Evolutionary conservation across 2,113 vertebrate genomes (phyloP), one percentile per base, ranked within the genome.

Genomic region (Triplophysa tibetana): DNA sequence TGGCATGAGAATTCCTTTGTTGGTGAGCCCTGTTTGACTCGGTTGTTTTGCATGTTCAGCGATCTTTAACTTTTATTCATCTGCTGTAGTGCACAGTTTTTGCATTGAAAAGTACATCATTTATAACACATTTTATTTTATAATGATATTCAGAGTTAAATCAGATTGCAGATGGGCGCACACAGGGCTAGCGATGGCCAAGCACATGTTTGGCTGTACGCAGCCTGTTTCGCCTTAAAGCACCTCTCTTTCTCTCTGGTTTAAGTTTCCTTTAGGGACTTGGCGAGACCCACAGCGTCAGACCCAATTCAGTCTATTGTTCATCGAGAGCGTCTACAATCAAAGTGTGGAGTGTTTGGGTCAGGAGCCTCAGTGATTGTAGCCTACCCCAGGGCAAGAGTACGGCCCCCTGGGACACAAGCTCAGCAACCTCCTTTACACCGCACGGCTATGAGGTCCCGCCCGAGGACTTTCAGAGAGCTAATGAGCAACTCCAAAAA

Each of bases 331-430:
- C 65, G 77, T 80, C 83, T 62, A 50, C 74, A 85, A 83, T 85
- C 79, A 85, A 84, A 84, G 84, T 82, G 86, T 82, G 78, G 80
- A 84, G 84, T 84, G 82, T 85, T 87, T 85, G 82, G 82, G 82
- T 84, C 86, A 84, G 84, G 80, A 84, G 72, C 45, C 60, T n/a
- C 77, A 78, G 77, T 68, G 80, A 85, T 80, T 83, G 73, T 68
- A 70, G 41, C 69, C 68, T 83, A 81, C 77, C 79, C 77, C 43
- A 64, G 80, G 82, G 80, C 77, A 84, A 61, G 17, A 82, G 67
- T 7, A 52, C 24, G 23, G 58, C 76, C 77, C 77, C 83, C 64
- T 38, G 14, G 70, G 75, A 81, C 68, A 23, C 67, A 4, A 24
- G 64, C 74, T 38, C 62, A 65, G 43, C 72, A 54, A 52, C 38